Base-by-base conservation (phyloP, 2,888 invertebrate species). In the Stenodera caucasica region DNA sequence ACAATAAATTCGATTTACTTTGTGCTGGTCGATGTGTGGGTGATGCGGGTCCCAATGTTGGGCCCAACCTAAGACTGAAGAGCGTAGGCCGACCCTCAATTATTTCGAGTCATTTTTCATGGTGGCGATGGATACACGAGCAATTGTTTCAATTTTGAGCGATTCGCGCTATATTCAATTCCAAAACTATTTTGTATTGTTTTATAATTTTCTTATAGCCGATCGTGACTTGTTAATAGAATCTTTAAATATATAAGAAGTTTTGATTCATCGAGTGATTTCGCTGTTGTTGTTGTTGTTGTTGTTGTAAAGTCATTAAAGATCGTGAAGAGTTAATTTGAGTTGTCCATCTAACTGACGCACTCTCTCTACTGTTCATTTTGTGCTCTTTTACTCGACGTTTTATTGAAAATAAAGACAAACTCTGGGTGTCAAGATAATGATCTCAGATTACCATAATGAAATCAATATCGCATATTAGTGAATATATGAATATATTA, bases 381-480 rank as follows among this genome's bases (percentile, higher is more conserved):
- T 45, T 45, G 18, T 67, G 67, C 63, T 62, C 45, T n/a, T 29
- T 32, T 60, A 59, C 63, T 55, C 57, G 56, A 65, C 65, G 66
- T 59, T 18, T 18, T 18, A 37, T 18, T 66, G 67, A 70, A 52
- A 75, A 76, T 77, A 76, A 75, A 77, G 77, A 77, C 75, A 76
- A 77, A 77, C 75, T 75, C 71, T 71, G 11, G 71, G 75, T 74
- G 77, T 78, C 77, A 75, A 78, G 78, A 78, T 78, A 78, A 78
- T 77, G 75, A 78, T 78, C 77, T 70, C 68, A 71, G 74, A 79
- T 79, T 79, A 79, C 74, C 79, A 79, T 79, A 79, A 78, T 78
- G 78, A 78, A 79, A 79, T 79, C 79, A 79, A 79, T 79, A 78
- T 77, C 75, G 77, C 76, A 74, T 77, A 78, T 78, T 78, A 78